A percentile compares a stretch with the other conserved stretches of the same genome.
These are phyloP conservation scores for Chaunax sp. DNA, from an alignment of 2,797 vertebrate species.

Conservation along the genomic window DNA sequence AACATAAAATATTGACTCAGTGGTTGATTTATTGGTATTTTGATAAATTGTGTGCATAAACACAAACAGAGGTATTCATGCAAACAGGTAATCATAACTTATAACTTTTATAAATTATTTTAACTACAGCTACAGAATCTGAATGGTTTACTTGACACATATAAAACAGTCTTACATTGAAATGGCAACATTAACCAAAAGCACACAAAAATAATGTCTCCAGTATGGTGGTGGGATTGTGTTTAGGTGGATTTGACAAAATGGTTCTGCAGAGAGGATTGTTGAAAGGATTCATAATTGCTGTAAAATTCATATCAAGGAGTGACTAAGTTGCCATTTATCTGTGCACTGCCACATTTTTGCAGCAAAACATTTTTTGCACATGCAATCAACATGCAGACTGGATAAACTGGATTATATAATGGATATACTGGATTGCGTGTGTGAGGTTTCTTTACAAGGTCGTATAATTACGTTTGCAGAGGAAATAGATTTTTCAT, in stretches of 20 bases:
- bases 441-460: not conserved
- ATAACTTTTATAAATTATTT: constrained; percentile 12
- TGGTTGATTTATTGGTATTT: constrained; percentile 26
- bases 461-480: not conserved
- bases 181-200: constrained; percentile 63
- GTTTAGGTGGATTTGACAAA: constrained; percentile 21
- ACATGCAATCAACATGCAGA: constrained; percentile 4
- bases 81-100: constrained; percentile 40
- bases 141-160: constrained; percentile 20
- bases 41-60: constrained; percentile 22
- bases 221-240: constrained; percentile 24
- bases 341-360: constrained; percentile 18
- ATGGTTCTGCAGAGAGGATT: constrained; percentile 12
- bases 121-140: constrained; percentile 7
- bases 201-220: constrained; percentile 46
- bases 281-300: not conserved
- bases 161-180: constrained; percentile 40
- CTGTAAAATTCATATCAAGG: constrained; percentile 1
- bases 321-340: constrained; percentile 20
- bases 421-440: no score
- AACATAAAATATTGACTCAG: constrained; percentile 12
- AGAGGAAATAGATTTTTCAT: not conserved
- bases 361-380: constrained; percentile 25
- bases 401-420: constrained; percentile 21
- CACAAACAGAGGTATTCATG: constrained; percentile 61